phyloP scores from a whole-genome alignment of 2,797 vertebrate genomes.

The Bufotes viridis region DNA sequence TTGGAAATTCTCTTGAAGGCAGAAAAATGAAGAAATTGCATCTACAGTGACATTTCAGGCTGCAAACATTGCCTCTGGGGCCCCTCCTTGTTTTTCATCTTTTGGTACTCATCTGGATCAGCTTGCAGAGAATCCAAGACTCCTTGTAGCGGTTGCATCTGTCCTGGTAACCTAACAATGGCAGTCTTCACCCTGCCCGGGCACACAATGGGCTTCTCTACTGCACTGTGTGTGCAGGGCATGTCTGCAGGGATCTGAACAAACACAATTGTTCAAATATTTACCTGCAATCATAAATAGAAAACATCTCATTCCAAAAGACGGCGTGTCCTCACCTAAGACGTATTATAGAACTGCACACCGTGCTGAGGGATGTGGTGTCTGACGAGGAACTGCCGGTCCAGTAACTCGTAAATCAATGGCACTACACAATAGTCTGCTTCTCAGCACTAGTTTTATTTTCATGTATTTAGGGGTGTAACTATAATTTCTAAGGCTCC shows the following conservation, averaged over 20 bases:
- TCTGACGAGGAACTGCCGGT: too few relatives aligned
- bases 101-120: conserved; percentile 6
- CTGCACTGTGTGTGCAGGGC: conserved; percentile 4
- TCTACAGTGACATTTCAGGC: background rate
- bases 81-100: background rate
- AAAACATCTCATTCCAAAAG: background rate
- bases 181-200: background rate
- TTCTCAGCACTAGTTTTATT: too few relatives aligned
- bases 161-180: conserved; percentile 7
- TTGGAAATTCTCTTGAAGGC: background rate
- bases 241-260: conserved; percentile 24
- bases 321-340: background rate
- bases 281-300: conserved; percentile 9
- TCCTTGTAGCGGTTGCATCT: background rate
- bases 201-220: background rate
- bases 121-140: background rate
- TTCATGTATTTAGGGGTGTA: too few relatives aligned
- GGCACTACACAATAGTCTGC: too few relatives aligned
- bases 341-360: background rate
- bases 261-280: conserved; percentile 49
- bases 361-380: too few relatives aligned
- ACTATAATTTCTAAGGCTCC: too few relatives aligned
- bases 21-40: background rate
- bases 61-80: background rate
- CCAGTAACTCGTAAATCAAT: too few relatives aligned